Conservation (phyloP, 1,140 invertebrate genomes). For the Trichomalopsis sarcophagae region DNA sequence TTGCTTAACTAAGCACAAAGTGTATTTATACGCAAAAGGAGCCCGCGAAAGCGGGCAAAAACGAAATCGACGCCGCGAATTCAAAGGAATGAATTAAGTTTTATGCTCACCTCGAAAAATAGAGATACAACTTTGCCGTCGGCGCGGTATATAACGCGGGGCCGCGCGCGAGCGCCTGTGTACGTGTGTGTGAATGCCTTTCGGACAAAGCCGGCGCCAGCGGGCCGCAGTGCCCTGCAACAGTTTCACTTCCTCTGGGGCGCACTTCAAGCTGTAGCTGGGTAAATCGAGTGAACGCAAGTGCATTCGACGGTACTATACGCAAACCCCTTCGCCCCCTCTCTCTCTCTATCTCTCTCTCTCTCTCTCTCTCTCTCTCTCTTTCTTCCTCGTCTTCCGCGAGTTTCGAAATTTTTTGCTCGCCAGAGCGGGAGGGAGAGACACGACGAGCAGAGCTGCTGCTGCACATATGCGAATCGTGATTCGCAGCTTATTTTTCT, state of each 20-base stretch:
- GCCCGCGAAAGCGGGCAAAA: background rate
- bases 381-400: background rate
- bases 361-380: background rate
- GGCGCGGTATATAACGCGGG: background rate
- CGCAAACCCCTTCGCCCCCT: background rate
- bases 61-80: conserved; percentile 38
- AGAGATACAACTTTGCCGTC: conserved; percentile 48
- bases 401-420: conserved; percentile 9
- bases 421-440: background rate
- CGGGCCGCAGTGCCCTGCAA: conserved; percentile 34
- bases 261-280: conserved; percentile 28
- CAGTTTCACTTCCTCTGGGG: conserved; percentile 35
- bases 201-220: conserved; percentile 50
- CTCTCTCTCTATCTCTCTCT: background rate
- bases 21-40: background rate
- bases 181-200: conserved; percentile 25
- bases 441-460: background rate
- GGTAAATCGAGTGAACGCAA: conserved; percentile 44
- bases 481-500: conserved; percentile 4
- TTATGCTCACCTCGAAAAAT: conserved; percentile 50
- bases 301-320: conserved; percentile 13
- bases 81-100: conserved; percentile 57
- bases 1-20: conserved; percentile 18
- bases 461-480: background rate
- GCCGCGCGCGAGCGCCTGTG: background rate